Conservation (phyloP, 2,113 vertebrate species). For the Cettia cetti region DNA sequence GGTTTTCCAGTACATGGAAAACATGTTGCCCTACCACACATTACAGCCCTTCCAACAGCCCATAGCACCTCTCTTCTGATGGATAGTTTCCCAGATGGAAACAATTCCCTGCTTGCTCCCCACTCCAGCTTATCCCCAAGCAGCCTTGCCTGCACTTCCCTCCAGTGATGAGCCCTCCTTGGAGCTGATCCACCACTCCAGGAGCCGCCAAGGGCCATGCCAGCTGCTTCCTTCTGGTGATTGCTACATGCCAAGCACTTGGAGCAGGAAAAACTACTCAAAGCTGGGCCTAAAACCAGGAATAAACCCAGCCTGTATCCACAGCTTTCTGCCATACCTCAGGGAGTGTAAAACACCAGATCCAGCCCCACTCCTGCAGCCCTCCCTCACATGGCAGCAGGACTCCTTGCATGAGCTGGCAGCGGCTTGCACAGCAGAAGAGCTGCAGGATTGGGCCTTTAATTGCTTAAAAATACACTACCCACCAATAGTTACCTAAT, state of each 20-base stretch:
- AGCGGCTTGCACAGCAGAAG: background rate
- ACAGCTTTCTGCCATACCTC: background rate
- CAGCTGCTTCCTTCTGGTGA: background rate
- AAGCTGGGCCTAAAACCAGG: background rate
- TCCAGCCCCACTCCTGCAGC: background rate
- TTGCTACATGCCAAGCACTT: background rate
- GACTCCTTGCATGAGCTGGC: background rate
- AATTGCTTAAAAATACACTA: conserved; percentile 75
- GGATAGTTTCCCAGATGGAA: background rate
- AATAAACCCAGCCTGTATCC: fast-evolving
- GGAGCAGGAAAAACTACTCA: background rate
- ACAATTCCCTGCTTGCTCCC: background rate
- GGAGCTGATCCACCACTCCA: fast-evolving
- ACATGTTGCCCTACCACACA: background rate
- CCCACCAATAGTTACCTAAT: conserved; percentile 82
- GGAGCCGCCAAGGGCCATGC: background rate
- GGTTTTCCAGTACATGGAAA: fast-evolving
- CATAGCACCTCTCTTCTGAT: background rate
- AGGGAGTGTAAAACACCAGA: background rate
- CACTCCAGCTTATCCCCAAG: background rate
- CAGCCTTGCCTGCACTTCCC: background rate
- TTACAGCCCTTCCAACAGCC: background rate
- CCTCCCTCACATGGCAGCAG: background rate
- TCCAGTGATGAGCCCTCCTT: background rate
- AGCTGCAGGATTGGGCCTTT: conserved; percentile 36